phyloP scores from a whole-genome alignment of 2,888 invertebrate genomes.

The Stegana nigrithorax region DNA sequence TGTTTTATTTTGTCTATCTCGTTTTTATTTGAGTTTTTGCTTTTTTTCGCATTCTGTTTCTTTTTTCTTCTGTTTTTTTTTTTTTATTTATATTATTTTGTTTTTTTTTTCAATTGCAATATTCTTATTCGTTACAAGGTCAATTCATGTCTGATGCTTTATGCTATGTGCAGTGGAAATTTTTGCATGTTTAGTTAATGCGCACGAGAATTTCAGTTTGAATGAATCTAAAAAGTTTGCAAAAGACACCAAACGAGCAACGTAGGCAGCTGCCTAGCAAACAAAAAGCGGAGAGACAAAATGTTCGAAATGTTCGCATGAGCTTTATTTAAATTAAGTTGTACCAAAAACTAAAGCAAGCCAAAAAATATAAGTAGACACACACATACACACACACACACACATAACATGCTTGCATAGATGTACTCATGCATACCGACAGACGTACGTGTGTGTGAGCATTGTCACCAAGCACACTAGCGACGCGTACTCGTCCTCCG shows the following conservation, averaged over 20 bases:
- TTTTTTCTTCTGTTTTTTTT: not conserved
- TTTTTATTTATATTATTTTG: not conserved
- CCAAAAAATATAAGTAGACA: not conserved
- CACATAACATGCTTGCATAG: too few species aligned
- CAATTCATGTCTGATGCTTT: constrained; percentile 6
- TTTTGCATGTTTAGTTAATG: not conserved
- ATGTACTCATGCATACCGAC: too few species aligned
- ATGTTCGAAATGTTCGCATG: not conserved
- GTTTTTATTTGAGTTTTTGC: not conserved
- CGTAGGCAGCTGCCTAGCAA: not conserved
- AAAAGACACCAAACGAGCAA: not conserved
- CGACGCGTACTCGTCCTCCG: too few species aligned
- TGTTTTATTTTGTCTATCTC: not conserved
- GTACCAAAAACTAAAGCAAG: not conserved
- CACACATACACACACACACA: too few species aligned
- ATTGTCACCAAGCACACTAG: too few species aligned
- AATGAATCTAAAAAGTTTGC: not conserved
- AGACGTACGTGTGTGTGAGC: too few species aligned
- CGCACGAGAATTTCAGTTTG: too few species aligned
- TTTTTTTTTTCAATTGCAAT: constrained; percentile 4
- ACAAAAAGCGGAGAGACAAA: not conserved
- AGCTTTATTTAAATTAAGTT: constrained; percentile 1
- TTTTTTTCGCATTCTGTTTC: not conserved
- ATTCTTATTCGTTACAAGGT: constrained; percentile 11
- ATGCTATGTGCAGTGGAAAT: not conserved